Conservation (phyloP, 2,797 vertebrate genomes). For the Macropus fuliginosus region DNA sequence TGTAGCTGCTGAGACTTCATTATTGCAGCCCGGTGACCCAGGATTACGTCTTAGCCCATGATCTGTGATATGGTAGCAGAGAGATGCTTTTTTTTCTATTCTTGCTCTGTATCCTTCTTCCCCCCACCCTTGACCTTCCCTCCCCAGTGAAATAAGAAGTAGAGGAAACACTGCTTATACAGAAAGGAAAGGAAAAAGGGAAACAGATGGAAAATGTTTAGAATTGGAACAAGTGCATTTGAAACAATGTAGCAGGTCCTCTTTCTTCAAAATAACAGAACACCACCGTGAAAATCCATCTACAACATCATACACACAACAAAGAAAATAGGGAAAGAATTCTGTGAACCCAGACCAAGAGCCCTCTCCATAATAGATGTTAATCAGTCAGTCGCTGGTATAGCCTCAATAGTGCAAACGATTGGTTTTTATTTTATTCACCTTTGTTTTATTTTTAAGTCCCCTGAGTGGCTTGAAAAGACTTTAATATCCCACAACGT, state of each 20-base stretch:
- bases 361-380: conserved; percentile 84
- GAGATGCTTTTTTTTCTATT: conserved; percentile 20
- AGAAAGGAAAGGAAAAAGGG: conserved; percentile 91
- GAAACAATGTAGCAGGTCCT: conserved; percentile 83
- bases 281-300: conserved; percentile 83
- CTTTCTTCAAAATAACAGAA: conserved; percentile 78
- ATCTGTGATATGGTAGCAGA: accelerated
- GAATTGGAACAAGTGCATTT: conserved; percentile 83
- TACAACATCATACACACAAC: conserved; percentile 88
- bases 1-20: accelerated
- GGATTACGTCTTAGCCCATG: neutral
- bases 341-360: conserved; percentile 89
- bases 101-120: conserved; percentile 29
- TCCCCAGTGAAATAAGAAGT: conserved; percentile 66
- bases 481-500: conserved; percentile 37
- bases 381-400: conserved; percentile 37
- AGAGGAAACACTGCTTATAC: conserved; percentile 86
- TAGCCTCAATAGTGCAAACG: conserved; percentile 49
- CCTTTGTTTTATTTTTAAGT: conserved; percentile 42
- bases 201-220: conserved; percentile 90
- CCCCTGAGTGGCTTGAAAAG: conserved; percentile 33
- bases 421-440: conserved; percentile 47
- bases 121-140: conserved; percentile 37
- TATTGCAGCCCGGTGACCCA: neutral
- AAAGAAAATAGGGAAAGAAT: conserved; percentile 92